Percentiles rank a stretch among this genome's conserved stretches.
These are phyloP conservation scores for Dasyprocta punctata DNA, from an alignment of 2,113 vertebrate genomes.

Conservation along the genomic window DNA sequence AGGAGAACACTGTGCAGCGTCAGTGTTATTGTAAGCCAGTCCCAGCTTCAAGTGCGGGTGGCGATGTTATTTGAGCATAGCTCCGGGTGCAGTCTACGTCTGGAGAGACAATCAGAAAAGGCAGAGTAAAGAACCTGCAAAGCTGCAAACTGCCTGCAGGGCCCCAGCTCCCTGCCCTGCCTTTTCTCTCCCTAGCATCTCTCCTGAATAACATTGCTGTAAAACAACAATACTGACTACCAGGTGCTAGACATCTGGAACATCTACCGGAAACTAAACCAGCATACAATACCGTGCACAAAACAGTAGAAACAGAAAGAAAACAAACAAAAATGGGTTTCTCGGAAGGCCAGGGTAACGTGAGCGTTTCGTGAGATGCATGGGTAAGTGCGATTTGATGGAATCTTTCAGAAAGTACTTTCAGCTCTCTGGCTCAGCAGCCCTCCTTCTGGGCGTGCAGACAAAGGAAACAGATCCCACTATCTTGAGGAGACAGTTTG, in stretches of 20 bases:
- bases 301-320: not conserved
- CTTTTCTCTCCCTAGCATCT: not conserved
- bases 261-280: not conserved
- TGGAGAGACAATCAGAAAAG: not conserved
- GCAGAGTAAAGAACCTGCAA: not conserved
- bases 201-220: not conserved
- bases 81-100: not conserved
- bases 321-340: not conserved
- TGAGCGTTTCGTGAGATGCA: no score
- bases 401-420: no score
- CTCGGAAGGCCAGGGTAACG: not conserved
- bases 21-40: not conserved
- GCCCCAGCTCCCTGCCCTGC: not conserved
- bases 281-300: not conserved
- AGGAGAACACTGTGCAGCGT: not conserved
- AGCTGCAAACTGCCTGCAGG: not conserved
- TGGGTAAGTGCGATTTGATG: accelerated
- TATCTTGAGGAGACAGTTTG: not conserved
- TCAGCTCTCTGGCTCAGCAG: not conserved
- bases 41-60: not conserved
- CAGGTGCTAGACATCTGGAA: not conserved
- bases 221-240: not conserved
- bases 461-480: not conserved
- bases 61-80: not conserved
- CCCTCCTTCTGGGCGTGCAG: not conserved